Percentiles rank a stretch among this genome's conserved stretches.
phyloP scores from a whole-genome alignment of 1,140 invertebrate species.

The Matsumurasca onukii region DNA sequence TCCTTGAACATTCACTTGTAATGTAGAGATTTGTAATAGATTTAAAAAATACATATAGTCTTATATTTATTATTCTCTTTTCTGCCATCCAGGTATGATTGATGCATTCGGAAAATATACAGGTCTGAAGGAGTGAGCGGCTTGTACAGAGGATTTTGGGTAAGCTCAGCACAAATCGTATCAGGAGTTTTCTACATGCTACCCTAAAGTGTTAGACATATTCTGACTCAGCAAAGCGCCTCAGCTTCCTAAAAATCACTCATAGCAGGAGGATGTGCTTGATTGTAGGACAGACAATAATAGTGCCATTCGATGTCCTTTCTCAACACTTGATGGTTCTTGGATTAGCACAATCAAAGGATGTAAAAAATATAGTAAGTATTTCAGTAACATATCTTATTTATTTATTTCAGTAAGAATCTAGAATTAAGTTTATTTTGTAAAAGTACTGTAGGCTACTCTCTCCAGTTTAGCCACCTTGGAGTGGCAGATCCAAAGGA shows the following conservation, averaged over 20 bases:
- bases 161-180: constrained; percentile 83
- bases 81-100: constrained; percentile 73
- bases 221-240: constrained; percentile 59
- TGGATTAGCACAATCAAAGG: constrained; percentile 56
- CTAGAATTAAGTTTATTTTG: too few species aligned
- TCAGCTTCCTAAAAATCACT: constrained; percentile 67
- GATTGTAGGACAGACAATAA: constrained; percentile 93
- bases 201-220: constrained; percentile 87
- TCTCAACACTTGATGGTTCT: constrained; percentile 97
- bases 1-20: too few species aligned
- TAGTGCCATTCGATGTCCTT: constrained; percentile 95
- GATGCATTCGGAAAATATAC: constrained; percentile 91
- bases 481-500: too few species aligned
- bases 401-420: too few species aligned
- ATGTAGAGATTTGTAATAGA: too few species aligned
- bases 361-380: constrained; percentile 49
- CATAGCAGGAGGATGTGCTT: constrained; percentile 84
- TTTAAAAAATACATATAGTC: too few species aligned
- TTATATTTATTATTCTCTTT: too few species aligned
- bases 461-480: too few species aligned
- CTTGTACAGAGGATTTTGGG: constrained; percentile 94
- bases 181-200: constrained; percentile 93
- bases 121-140: constrained; percentile 82
- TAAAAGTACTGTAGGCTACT: too few species aligned
- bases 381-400: too few species aligned